Conservation (phyloP, 2,797 vertebrate species). For the Enteromius paludinosus region DNA sequence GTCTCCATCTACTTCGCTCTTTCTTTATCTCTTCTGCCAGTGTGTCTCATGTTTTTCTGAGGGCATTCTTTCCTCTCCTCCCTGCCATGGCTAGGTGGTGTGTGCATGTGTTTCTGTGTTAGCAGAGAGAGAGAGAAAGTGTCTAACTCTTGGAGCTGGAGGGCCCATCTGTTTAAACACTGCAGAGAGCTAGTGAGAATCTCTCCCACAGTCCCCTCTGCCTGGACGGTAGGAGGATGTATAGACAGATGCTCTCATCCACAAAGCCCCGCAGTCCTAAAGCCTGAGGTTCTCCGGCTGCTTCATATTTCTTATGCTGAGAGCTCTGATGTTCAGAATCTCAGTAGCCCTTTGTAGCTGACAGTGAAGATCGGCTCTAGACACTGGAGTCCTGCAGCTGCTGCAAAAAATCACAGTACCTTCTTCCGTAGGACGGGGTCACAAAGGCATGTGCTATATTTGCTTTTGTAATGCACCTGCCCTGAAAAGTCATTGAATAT, state of each 20-base stretch:
- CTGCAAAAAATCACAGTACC: neutral
- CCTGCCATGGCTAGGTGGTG: conserved; percentile 49
- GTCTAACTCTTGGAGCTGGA: conserved; percentile 61
- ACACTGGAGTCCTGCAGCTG: neutral
- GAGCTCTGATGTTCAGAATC: conserved; percentile 22
- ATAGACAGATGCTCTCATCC: conserved; percentile 42
- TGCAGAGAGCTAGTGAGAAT: conserved; percentile 50
- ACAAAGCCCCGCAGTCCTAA: conserved; percentile 35
- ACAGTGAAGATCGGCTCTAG: neutral
- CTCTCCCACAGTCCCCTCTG: conserved; percentile 59
- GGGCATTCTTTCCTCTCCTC: conserved; percentile 47
- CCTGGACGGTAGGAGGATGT: conserved; percentile 20
- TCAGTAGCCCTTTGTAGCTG: neutral
- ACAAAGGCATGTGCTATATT: neutral
- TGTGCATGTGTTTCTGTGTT: conserved; percentile 35
- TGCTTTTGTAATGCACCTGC: neutral
- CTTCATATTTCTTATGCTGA: conserved; percentile 25
- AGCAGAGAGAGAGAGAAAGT: conserved; percentile 35
- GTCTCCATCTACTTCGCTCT: conserved; percentile 15
- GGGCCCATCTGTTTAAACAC: conserved; percentile 64
- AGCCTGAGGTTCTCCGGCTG: conserved; percentile 22
- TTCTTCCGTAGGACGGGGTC: neutral
- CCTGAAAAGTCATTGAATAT: neutral
- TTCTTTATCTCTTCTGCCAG: conserved; percentile 50
- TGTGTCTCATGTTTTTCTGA: conserved; percentile 45